Conservation (phyloP, 1,140 invertebrate genomes). For the Sitobion miscanthi region DNA sequence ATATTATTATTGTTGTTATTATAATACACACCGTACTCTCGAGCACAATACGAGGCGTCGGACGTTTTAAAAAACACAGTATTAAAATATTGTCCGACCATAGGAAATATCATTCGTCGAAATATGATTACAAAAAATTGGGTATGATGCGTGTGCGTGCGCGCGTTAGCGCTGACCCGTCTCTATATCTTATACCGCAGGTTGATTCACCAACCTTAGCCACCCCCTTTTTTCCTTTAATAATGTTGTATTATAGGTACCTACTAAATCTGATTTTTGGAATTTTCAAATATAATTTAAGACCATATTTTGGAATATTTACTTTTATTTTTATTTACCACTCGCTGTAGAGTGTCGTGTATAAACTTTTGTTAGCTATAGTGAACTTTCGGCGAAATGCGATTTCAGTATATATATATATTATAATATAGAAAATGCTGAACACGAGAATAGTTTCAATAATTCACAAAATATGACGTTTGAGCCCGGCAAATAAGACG, state of each 20-base stretch:
- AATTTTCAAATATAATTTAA: not conserved
- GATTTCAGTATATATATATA: no score
- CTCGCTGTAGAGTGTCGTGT: not conserved
- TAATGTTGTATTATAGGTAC: not conserved
- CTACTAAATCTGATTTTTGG: not conserved
- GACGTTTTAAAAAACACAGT: not conserved
- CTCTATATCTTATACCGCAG: not conserved
- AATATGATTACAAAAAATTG: not conserved
- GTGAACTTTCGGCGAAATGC: no score
- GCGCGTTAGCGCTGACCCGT: not conserved
- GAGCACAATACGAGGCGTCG: not conserved
- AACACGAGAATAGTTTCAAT: no score
- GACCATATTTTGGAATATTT: not conserved
- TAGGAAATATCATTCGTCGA: not conserved
- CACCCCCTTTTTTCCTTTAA: not conserved
- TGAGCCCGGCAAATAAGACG: no score
- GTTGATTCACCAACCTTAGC: not conserved
- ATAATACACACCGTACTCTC: not conserved
- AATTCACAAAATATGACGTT: no score
- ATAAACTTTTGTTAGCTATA: no score
- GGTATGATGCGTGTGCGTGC: not conserved
- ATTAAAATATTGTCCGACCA: not conserved
- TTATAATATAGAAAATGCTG: no score
- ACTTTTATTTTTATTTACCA: not conserved
- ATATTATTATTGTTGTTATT: not conserved